Evolutionary conservation across 2,888 invertebrate species (phyloP), one percentile per base, ranked within the genome.

Genomic region (Tipula lateralis): DNA sequence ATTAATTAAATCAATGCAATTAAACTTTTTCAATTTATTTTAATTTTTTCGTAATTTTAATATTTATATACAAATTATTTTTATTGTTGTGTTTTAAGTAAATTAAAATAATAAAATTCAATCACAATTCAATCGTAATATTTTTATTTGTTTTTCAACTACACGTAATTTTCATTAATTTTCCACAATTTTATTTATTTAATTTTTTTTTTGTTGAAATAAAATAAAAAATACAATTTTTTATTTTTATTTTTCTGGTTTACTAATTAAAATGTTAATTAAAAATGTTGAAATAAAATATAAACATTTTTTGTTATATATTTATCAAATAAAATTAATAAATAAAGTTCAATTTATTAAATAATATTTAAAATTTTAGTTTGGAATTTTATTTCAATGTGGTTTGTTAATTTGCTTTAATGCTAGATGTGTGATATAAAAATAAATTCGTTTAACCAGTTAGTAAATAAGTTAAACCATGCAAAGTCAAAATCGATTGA

Each of bases 121-220:
- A 66, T 66, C 66, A 66, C 66, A 66, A 66, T 66, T 66, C 66
- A 66, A 66, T 66, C 66, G 24, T 24, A 66, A 66, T 66, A 66
- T 66, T 66, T 50, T 24, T 66, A 24, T 66, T 66, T 66, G 24
- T 66, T 66, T 66, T 66, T 24, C 66, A 66, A 24, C 66, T 24
- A 66, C 66, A 66, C 66, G 66, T 66, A 66, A 66, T 66, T 66
- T 66, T 66, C 66, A 66, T 66, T 66, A 66, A 66, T 66, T 66
- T 66, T 66, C 66, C 66, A 66, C 66, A 66, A 66, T 66, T 66
- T 66, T 66, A 66, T 66, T 66, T 66, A 12, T 24, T n/a, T n/a
- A n/a, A n/a, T n/a, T n/a, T n/a, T n/a, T n/a, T n/a, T 66, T 66
- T 66, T 24, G 66, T 66, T 5, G 3, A 44, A 66, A 24, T 66